phyloP scores from a whole-genome alignment of 2,888 invertebrate species.

The Dryomyza anilis region DNA sequence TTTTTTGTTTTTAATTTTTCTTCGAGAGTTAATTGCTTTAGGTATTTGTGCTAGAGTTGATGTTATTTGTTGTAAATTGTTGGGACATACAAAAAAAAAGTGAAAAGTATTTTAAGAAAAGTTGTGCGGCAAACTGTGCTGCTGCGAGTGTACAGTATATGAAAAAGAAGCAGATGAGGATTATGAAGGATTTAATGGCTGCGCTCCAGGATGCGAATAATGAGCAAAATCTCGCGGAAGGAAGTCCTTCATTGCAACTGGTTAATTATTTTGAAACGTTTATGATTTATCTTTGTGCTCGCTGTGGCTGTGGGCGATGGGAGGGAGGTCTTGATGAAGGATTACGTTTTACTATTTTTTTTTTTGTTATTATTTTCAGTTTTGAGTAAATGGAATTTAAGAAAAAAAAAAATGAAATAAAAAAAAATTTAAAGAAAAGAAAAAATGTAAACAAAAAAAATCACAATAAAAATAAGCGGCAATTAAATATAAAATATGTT shows the following conservation, averaged over 20 bases:
- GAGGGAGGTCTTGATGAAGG: neutral
- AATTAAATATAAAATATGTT: too few species aligned
- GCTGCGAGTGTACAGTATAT: neutral
- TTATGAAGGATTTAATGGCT: too few species aligned
- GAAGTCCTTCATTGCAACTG: neutral
- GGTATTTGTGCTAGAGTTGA: neutral
- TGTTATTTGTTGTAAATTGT: conserved; percentile 3
- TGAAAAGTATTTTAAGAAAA: neutral
- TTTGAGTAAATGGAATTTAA: neutral
- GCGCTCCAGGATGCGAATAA: too few species aligned
- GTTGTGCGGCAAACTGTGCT: neutral
- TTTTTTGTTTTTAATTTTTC: neutral
- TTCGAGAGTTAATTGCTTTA: conserved; percentile 3
- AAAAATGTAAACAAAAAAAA: too few species aligned
- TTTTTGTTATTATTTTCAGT: neutral
- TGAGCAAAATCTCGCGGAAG: neutral
- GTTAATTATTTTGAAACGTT: neutral
- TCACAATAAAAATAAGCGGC: too few species aligned
- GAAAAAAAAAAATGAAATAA: too few species aligned
- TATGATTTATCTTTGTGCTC: neutral
- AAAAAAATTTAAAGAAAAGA: too few species aligned
- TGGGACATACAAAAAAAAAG: neutral
- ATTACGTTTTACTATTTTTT: neutral
- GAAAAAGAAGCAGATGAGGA: neutral
- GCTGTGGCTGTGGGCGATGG: too few species aligned